Conservation (phyloP, 1,140 invertebrate genomes). For the Drosophila truncata region DNA sequence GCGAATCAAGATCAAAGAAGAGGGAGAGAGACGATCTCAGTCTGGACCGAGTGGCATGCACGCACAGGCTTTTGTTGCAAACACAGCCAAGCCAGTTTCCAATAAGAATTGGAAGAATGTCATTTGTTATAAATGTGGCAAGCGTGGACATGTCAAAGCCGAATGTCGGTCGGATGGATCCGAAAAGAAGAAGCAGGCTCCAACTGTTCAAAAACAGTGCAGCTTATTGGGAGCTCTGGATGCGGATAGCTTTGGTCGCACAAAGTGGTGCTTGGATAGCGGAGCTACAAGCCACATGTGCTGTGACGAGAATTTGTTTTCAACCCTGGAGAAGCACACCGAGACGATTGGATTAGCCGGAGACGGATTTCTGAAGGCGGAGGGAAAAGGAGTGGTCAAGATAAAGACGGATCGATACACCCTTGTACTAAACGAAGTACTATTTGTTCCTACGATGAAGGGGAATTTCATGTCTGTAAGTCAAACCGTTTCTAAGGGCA, state of each 20-base stretch:
- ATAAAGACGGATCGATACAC: not conserved
- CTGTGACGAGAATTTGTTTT: not conserved
- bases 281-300: not conserved
- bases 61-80: no score
- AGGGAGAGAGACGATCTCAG: no score
- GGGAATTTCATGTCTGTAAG: not conserved
- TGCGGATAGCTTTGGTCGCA: not conserved
- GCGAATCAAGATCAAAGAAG: not conserved
- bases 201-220: conserved; percentile 10
- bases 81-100: no score
- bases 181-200: not conserved
- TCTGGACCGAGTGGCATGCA: no score
- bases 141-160: not conserved
- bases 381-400: not conserved
- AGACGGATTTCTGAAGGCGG: not conserved
- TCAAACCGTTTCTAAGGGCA: no score
- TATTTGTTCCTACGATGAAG: not conserved
- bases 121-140: not conserved
- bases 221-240: conserved; percentile 3
- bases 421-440: not conserved
- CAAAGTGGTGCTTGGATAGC: not conserved
- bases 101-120: conserved; percentile 4
- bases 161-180: not conserved
- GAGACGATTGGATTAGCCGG: no score
- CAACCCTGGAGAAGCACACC: not conserved